A percentile compares a stretch with the other conserved stretches of the same genome.
phyloP scores from a whole-genome alignment of 2,888 invertebrate species.

The Biston betularia region DNA sequence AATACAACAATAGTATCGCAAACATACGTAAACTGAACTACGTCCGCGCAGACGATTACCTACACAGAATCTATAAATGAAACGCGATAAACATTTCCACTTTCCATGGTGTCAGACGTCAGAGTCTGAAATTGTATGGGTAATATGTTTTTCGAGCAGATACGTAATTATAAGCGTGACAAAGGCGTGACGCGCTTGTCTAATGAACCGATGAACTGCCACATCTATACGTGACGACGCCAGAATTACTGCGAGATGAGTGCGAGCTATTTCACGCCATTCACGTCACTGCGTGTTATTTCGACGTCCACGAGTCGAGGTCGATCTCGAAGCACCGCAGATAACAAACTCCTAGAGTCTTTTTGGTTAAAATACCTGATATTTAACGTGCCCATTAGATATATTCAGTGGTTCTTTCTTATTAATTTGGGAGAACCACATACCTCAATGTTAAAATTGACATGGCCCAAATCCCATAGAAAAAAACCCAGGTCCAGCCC shows the following conservation, averaged over 20 bases:
- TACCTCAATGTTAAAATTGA: too few species aligned
- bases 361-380: not conserved
- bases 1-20: constrained; percentile 44
- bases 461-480: too few species aligned
- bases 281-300: constrained; percentile 65
- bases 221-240: constrained; percentile 50
- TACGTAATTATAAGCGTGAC: constrained; percentile 76
- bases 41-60: constrained; percentile 66
- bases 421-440: too few species aligned
- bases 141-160: constrained; percentile 64
- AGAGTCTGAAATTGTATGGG: constrained; percentile 60
- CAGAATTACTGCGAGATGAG: constrained; percentile 62
- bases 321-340: constrained; percentile 43
- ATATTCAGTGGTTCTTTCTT: too few species aligned
- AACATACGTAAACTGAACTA: constrained; percentile 65
- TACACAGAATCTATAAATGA: constrained; percentile 71
- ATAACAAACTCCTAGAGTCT: not conserved
- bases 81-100: constrained; percentile 66
- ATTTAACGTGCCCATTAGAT: not conserved
- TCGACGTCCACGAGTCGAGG: constrained; percentile 68
- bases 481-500: too few species aligned
- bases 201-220: constrained; percentile 43
- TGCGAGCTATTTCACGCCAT: constrained; percentile 58
- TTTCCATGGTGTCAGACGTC: constrained; percentile 71
- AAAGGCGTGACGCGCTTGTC: constrained; percentile 56